Percentiles rank a stretch among this genome's conserved stretches.
Evolutionary conservation across 1,140 invertebrate species (phyloP).

Genomic region (Mycetomoellerius zeteki): DNA sequence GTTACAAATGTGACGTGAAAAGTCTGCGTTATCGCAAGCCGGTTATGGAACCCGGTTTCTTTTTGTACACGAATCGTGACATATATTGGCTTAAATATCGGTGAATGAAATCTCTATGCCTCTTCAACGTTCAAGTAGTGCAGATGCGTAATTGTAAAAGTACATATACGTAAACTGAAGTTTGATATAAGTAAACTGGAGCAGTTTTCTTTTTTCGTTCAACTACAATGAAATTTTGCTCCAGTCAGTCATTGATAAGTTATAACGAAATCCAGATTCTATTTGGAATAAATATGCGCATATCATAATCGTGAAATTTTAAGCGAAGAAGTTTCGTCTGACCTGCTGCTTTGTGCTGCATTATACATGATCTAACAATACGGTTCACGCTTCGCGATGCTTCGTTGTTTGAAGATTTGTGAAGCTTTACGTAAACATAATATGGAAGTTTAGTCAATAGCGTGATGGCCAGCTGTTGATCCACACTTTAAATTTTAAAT

Average conservation of each 20-base stretch:
- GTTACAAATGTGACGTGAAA: not conserved
- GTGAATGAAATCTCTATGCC: slow-evolving; percentile 8
- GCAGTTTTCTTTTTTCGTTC: not conserved
- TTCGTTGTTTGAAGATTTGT: slow-evolving; percentile 7
- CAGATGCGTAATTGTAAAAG: not conserved
- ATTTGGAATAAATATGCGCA: slow-evolving; percentile 34
- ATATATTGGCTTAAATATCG: not conserved
- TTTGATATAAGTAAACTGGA: not conserved
- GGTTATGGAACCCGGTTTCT: not conserved
- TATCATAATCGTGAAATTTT: slow-evolving; percentile 32
- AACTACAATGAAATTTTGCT: not conserved
- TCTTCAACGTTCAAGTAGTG: not conserved
- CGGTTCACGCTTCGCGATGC: not conserved
- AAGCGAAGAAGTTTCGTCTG: slow-evolving; percentile 3
- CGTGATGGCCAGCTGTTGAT: not conserved
- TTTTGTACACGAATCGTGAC: not conserved
- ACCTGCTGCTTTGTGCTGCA: not conserved
- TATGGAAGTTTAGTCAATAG: not conserved
- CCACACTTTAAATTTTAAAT: not conserved
- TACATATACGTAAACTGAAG: slow-evolving; percentile 13
- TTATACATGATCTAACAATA: slow-evolving; percentile 49
- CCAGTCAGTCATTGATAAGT: not conserved
- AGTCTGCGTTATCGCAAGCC: slow-evolving; percentile 33
- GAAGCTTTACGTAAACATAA: slow-evolving; percentile 12
- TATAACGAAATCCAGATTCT: not conserved